Evolutionary conservation across 2,797 vertebrate species (phyloP).

Genomic region (Syngnathus rostellatus): DNA sequence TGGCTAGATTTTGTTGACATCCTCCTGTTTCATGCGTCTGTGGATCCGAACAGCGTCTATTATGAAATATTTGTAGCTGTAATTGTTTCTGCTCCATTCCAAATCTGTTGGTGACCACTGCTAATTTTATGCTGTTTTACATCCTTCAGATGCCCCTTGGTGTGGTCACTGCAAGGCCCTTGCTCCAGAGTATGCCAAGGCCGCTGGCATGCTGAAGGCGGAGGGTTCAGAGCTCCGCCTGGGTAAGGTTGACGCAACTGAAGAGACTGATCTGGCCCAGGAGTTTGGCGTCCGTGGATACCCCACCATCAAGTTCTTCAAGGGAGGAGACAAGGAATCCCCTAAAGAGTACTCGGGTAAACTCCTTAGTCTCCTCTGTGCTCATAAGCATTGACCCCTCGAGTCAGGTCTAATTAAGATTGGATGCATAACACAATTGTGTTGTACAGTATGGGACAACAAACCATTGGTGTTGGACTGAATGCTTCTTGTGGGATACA

Average conservation of each 20-base stretch:
- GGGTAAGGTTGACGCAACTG: slow-evolving; percentile 93
- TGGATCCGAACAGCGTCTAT: too few species aligned
- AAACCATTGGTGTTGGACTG: too few species aligned
- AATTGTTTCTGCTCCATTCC: not conserved
- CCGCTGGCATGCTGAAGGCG: slow-evolving; percentile 79
- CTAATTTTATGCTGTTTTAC: not conserved
- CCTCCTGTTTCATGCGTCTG: too few species aligned
- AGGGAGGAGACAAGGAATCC: slow-evolving; percentile 80
- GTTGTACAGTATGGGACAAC: not conserved
- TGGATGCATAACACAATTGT: too few species aligned
- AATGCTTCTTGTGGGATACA: too few species aligned
- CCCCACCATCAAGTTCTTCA: slow-evolving; percentile 98
- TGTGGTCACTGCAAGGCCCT: slow-evolving; percentile 99
- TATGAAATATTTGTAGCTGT: too few species aligned
- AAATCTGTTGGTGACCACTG: too few species aligned
- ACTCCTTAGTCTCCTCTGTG: not conserved
- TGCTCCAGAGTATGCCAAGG: slow-evolving; percentile 89
- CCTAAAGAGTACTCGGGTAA: slow-evolving; percentile 92
- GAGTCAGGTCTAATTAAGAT: too few species aligned
- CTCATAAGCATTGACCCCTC: not conserved
- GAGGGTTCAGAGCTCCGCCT: slow-evolving; percentile 83
- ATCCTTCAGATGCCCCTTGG: slow-evolving; percentile 87
- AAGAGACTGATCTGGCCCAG: slow-evolving; percentile 90
- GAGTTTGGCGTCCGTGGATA: slow-evolving; percentile 88
- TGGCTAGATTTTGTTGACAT: too few species aligned